Evolutionary conservation across 2,113 vertebrate species (phyloP).

Genomic region (Oceanites oceanicus): DNA sequence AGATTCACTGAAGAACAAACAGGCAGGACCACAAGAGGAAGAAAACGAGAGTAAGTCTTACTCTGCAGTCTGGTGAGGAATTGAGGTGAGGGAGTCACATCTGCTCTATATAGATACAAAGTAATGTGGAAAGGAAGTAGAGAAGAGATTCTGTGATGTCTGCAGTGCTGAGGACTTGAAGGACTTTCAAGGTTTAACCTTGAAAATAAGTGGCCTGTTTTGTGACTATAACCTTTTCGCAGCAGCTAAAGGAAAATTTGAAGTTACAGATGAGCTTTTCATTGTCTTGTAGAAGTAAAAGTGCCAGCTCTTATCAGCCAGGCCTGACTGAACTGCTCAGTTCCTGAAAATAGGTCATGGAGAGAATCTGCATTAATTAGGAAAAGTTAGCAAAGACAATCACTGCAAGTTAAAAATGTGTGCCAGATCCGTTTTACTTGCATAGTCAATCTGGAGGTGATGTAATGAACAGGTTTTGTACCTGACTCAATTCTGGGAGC

Average conservation of each 20-base stretch:
- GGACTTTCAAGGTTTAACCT: not conserved
- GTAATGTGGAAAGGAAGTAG: not conserved
- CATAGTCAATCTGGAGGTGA: not conserved
- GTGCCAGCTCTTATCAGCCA: not conserved
- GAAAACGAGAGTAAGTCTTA: not conserved
- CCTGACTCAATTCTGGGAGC: not conserved
- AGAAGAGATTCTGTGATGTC: not conserved
- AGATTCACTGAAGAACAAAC: not conserved
- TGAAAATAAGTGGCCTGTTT: not conserved
- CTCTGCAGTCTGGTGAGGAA: not conserved
- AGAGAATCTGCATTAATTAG: conserved; percentile 1
- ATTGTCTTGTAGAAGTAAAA: not conserved
- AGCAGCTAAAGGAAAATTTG: not conserved
- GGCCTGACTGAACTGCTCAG: not conserved
- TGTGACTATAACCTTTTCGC: not conserved
- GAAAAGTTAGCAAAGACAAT: not conserved
- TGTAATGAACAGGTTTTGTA: conserved; percentile 14
- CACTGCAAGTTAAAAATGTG: not conserved
- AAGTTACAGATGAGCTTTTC: not conserved
- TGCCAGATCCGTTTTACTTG: not conserved
- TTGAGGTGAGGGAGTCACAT: not conserved
- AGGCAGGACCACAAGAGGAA: not conserved
- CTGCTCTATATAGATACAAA: not conserved
- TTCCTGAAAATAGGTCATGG: not conserved
- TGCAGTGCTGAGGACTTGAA: not conserved